Evolutionary conservation across 1,140 invertebrate species (phyloP).

Genomic region (Scaptodrosophila lebanonensis): DNA sequence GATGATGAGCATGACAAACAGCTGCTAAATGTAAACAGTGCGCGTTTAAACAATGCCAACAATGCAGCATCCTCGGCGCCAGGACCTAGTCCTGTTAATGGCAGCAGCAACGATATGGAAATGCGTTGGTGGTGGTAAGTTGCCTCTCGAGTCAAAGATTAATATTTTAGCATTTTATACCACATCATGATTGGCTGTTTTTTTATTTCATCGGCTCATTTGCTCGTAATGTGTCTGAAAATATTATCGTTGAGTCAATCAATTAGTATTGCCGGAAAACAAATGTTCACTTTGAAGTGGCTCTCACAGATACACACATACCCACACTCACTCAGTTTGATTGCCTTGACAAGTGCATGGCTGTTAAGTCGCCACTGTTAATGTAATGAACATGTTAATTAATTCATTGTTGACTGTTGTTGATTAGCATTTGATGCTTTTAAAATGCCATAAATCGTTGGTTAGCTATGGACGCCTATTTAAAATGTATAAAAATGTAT

Average conservation of each 20-base stretch:
- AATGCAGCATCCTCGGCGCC: slow-evolving; percentile 56
- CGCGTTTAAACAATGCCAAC: slow-evolving; percentile 15
- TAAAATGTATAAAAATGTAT: too few species aligned
- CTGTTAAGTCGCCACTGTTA: slow-evolving; percentile 1
- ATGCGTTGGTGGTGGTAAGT: slow-evolving; percentile 70
- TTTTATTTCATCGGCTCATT: too few species aligned
- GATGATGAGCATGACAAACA: slow-evolving; percentile 59
- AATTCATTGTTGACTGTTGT: slow-evolving; percentile 10
- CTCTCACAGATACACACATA: slow-evolving; percentile 1
- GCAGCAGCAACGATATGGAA: slow-evolving; percentile 35
- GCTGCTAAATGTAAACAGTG: slow-evolving; percentile 48
- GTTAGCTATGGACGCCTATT: too few species aligned
- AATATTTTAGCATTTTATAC: too few species aligned
- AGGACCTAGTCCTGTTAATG: slow-evolving; percentile 42
- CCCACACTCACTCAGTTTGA: neutral
- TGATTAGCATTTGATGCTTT: neutral
- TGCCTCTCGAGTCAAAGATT: too few species aligned
- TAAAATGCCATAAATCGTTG: slow-evolving; percentile 19
- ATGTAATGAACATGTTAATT: slow-evolving; percentile 14
- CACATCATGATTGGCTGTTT: too few species aligned
- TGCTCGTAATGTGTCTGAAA: too few species aligned
- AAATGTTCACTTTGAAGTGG: slow-evolving; percentile 12
- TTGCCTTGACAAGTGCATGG: too few species aligned
- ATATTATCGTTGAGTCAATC: too few species aligned
- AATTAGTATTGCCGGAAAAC: too few species aligned